Evolutionary conservation across 1,140 invertebrate genomes (phyloP).

Genomic region (Venturia canescens): DNA sequence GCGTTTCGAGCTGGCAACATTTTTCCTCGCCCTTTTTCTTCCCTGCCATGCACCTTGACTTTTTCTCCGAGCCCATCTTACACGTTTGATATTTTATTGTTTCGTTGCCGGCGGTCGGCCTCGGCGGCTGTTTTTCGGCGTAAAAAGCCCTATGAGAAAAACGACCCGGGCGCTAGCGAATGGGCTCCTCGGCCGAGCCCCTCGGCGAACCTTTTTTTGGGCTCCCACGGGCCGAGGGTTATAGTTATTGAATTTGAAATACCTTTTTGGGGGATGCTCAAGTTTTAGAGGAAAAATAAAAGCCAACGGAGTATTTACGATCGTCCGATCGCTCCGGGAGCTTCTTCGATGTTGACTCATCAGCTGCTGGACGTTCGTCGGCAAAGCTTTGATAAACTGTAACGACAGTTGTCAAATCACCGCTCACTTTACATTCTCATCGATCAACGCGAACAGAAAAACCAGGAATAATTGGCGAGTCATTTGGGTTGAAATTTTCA

Average conservation of each 20-base stretch:
- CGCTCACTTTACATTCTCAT: neutral
- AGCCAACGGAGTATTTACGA: neutral
- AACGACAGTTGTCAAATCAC: neutral
- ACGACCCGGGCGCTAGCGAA: neutral
- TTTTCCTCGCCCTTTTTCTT: neutral
- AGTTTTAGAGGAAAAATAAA: neutral
- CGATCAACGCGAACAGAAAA: neutral
- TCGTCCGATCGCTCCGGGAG: neutral
- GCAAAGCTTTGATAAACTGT: neutral
- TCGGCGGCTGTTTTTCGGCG: neutral
- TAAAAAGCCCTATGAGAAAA: neutral
- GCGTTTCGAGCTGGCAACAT: neutral
- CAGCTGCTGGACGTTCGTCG: neutral
- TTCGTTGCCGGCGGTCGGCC: neutral
- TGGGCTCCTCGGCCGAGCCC: neutral
- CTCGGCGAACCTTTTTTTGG: neutral
- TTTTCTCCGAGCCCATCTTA: neutral
- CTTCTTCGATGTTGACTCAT: neutral
- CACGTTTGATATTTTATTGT: slow-evolving; percentile 7
- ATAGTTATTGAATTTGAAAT: neutral
- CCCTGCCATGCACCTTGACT: neutral
- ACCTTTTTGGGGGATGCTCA: neutral
- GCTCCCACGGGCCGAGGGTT: neutral
- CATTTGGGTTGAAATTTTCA: neutral
- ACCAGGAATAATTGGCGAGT: neutral